Evolutionary conservation across 2,113 vertebrate genomes (phyloP).

Genomic region (Brienomyrus longianalis): DNA sequence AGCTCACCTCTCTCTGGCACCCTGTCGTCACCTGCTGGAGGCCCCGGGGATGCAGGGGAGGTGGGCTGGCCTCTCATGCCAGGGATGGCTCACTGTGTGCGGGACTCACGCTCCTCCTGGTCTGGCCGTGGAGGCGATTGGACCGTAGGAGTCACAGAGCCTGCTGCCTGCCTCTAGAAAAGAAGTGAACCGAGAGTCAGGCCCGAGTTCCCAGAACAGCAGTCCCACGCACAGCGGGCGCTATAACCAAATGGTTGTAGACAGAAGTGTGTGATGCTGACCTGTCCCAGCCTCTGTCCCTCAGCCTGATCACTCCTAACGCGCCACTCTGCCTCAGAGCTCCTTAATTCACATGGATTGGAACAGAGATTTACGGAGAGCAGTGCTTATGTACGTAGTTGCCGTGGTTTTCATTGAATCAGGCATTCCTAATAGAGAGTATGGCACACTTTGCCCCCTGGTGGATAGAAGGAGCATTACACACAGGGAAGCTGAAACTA

Average conservation of each 20-base stretch:
- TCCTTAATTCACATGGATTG: background rate
- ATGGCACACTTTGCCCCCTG: constrained; percentile 21
- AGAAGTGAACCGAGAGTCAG: background rate
- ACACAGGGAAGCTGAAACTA: background rate
- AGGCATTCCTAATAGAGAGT: background rate
- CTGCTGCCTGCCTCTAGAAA: constrained; percentile 31
- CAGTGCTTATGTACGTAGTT: background rate
- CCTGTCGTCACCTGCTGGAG: constrained; percentile 42
- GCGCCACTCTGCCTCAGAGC: background rate
- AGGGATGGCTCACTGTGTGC: constrained; percentile 28
- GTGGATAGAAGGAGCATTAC: constrained; percentile 29
- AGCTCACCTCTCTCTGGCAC: constrained; percentile 45
- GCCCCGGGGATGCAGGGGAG: constrained; percentile 33
- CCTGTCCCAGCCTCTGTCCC: background rate
- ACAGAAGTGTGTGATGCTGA: background rate
- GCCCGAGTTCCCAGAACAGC: background rate
- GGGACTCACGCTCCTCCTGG: constrained; percentile 26
- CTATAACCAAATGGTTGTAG: background rate
- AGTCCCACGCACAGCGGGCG: background rate
- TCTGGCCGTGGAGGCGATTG: constrained; percentile 24
- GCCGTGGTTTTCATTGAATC: constrained; percentile 8
- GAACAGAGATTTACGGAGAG: background rate
- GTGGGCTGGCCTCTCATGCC: constrained; percentile 36
- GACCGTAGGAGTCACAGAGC: background rate
- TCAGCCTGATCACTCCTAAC: background rate